phyloP scores from a whole-genome alignment of 1,140 invertebrate species.

The Zaprionus davidi region DNA sequence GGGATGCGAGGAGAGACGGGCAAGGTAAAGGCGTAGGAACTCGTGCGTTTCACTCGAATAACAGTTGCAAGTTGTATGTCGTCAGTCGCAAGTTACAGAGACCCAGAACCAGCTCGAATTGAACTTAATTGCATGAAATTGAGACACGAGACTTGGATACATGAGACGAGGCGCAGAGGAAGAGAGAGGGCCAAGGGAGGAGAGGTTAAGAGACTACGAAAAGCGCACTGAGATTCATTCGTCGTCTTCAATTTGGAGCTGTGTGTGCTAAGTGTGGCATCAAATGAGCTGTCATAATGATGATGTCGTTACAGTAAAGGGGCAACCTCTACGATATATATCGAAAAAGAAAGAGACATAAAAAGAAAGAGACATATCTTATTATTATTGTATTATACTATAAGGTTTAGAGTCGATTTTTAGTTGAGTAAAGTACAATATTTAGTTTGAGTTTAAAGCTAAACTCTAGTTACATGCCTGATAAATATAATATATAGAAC shows the following conservation, averaged over 20 bases:
- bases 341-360: neutral
- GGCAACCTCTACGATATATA: conserved; percentile 11
- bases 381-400: no score
- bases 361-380: no score
- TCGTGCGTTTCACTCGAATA: conserved; percentile 70
- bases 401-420: no score
- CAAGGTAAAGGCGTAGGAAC: conserved; percentile 26
- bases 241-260: conserved; percentile 30
- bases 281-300: conserved; percentile 72
- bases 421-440: no score
- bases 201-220: no score
- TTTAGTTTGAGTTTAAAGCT: no score
- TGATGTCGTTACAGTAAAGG: conserved; percentile 26
- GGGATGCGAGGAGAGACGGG: neutral
- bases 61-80: conserved; percentile 22
- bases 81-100: conserved; percentile 11
- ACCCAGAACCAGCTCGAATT: conserved; percentile 55
- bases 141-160: conserved; percentile 55
- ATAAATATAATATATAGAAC: no score
- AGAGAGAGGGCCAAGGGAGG: neutral
- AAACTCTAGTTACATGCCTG: no score
- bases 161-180: conserved; percentile 1
- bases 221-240: conserved; percentile 41
- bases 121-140: conserved; percentile 80
- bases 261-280: conserved; percentile 50